Conservation (phyloP, 2,113 vertebrate species). For the Hippocampus abdominalis region DNA sequence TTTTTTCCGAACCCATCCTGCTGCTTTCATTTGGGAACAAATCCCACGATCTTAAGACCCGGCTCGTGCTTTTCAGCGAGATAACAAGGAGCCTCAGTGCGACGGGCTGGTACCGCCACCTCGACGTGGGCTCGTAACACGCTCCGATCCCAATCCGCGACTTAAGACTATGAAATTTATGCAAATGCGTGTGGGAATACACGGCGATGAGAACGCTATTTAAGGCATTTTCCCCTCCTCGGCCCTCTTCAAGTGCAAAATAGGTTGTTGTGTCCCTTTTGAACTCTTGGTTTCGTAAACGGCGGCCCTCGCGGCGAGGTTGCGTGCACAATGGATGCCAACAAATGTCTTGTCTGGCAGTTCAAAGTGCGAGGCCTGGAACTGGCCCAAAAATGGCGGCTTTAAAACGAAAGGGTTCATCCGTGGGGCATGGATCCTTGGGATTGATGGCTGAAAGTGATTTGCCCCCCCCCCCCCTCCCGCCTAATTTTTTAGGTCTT, state of each 20-base stretch:
- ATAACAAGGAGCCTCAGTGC: slow-evolving; percentile 63
- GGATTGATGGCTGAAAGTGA: too few relatives aligned
- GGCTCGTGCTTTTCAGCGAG: slow-evolving; percentile 56
- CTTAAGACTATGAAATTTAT: slow-evolving; percentile 71
- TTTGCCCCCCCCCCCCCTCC: too few relatives aligned
- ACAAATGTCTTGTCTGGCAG: background rate
- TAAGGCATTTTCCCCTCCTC: slow-evolving; percentile 10
- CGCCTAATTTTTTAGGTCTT: too few relatives aligned
- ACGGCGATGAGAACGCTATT: slow-evolving; percentile 47
- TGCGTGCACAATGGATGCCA: background rate
- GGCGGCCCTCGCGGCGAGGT: background rate
- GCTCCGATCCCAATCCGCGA: slow-evolving; percentile 49
- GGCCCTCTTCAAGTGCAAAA: background rate
- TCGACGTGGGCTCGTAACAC: slow-evolving; percentile 59
- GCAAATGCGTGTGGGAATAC: slow-evolving; percentile 70
- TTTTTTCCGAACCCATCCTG: slow-evolving; percentile 56
- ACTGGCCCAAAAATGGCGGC: background rate
- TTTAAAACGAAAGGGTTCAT: background rate
- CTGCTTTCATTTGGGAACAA: slow-evolving; percentile 67
- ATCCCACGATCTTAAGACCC: slow-evolving; percentile 72
- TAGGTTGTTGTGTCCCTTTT: slow-evolving; percentile 1
- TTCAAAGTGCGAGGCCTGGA: background rate
- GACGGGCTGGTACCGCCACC: slow-evolving; percentile 50
- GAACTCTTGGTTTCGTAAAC: background rate
- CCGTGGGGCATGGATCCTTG: background rate